phyloP scores from a whole-genome alignment of 2,888 invertebrate species.

The Nudaria mundana region DNA sequence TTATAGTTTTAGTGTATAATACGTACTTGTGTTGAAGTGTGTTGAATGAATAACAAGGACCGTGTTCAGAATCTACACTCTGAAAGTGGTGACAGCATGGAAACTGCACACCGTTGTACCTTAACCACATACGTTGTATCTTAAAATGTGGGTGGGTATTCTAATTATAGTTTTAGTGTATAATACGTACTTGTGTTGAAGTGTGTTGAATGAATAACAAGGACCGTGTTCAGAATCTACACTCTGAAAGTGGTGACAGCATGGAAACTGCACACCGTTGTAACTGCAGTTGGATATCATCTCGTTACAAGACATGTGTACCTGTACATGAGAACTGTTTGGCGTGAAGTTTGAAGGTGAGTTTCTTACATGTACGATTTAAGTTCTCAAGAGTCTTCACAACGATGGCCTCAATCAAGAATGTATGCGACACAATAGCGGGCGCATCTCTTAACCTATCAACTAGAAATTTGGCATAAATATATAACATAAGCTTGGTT shows the following conservation, averaged over 20 bases:
- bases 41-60: conserved; percentile 78
- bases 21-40: conserved; percentile 71
- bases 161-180: no score
- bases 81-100: conserved; percentile 76
- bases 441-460: no score
- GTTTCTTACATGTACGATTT: background rate
- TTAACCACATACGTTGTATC: conserved; percentile 50
- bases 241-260: conserved; percentile 68
- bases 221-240: conserved; percentile 76
- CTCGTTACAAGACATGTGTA: conserved; percentile 66
- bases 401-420: no score
- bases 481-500: no score
- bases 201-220: conserved; percentile 78
- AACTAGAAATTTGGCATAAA: no score
- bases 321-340: conserved; percentile 39
- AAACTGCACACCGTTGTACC: conserved; percentile 63
- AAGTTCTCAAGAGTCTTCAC: no score
- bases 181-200: conserved; percentile 65
- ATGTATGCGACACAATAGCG: no score
- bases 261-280: conserved; percentile 65
- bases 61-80: conserved; percentile 72
- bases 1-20: no score
- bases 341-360: background rate
- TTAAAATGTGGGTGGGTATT: no score
- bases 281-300: conserved; percentile 71